Evolutionary conservation across 2,888 invertebrate species (phyloP), one percentile per base, ranked within the genome.

Genomic region (Hirtodrosophila cameraria): DNA sequence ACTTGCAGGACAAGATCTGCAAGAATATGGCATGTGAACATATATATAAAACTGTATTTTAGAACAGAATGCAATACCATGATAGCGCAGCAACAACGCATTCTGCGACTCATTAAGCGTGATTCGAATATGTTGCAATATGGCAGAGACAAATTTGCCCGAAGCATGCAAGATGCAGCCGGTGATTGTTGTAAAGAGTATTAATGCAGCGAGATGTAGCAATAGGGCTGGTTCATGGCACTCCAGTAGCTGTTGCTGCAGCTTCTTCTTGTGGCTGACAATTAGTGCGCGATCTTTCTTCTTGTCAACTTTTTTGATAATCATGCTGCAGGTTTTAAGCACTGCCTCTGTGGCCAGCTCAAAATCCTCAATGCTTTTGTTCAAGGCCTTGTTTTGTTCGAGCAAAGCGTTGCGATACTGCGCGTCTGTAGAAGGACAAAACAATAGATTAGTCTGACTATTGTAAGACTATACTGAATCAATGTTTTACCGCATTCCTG

Each of bases 141-240:
- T 93, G 12, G 94, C 92, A 0, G 97, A 94, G 8, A 99, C 97
- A 91, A 97, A 97, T 89, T 97, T 94, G 0, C 99, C 99, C 18
- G 98, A 98, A 9, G 97, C 97, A 90, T 98, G 97, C 18, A 99
- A 88, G 92, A 97, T 96, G 75, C 93, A 94, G 79, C 96, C 96
- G 1, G 96, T 96, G 2, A 94, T 92, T 7, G 94, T 93, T 45
- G 96, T 96, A 88, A 97, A 97, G 52, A 98, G 93, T 33, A 97
- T 92, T 62, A 97, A 92, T 0, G 94, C 93, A 0, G 94, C 93
- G 50, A 97, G 91, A 90, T 97, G 97, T 36, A 98, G 91, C 45
- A 94, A 93, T 27, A 97, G 89, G 0, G 97, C 96, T 9, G 96
- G 94, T 83, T 97, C 97, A 31, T 93, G 93, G 53, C 94, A 94